These are phyloP conservation scores for Naso thynnoides DNA, from an alignment of 2,797 vertebrate species.

Conservation along the genomic window DNA sequence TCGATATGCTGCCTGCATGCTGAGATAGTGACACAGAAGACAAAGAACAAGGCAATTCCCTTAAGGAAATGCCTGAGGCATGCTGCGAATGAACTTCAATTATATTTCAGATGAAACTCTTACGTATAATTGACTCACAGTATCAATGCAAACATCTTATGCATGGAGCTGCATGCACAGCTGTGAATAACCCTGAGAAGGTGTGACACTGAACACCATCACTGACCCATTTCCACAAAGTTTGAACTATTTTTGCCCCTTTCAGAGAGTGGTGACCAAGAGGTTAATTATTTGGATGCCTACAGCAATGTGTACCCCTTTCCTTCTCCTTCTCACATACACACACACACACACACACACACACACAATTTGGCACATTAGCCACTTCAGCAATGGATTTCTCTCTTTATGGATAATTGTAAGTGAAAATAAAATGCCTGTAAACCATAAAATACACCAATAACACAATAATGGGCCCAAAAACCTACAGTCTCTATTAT, in stretches of 20 bases:
- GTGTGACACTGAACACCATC: background rate
- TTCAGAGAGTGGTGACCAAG: background rate
- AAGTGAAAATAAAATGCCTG: background rate
- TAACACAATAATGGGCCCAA: no score
- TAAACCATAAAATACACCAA: background rate
- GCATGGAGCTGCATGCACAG: constrained; percentile 16
- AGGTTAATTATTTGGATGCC: constrained; percentile 30
- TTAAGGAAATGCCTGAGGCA: constrained; percentile 49
- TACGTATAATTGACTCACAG: constrained; percentile 35
- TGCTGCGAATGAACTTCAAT: constrained; percentile 64
- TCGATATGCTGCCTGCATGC: constrained; percentile 62
- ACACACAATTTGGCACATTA: background rate
- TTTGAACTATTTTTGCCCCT: background rate
- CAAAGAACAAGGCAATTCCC: constrained; percentile 60
- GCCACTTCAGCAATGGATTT: background rate
- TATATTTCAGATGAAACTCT: constrained; percentile 58
- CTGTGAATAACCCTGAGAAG: constrained; percentile 19
- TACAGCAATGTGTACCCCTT: background rate
- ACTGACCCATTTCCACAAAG: background rate
- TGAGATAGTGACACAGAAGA: constrained; percentile 46
- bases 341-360: no score
- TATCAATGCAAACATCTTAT: constrained; percentile 46
- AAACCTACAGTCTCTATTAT: background rate
- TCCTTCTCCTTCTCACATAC: background rate
- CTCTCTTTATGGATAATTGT: background rate